Evolutionary conservation across 2,113 vertebrate genomes (phyloP), one percentile per base, ranked within the genome.

Genomic region (Microtus pennsylvanicus): DNA sequence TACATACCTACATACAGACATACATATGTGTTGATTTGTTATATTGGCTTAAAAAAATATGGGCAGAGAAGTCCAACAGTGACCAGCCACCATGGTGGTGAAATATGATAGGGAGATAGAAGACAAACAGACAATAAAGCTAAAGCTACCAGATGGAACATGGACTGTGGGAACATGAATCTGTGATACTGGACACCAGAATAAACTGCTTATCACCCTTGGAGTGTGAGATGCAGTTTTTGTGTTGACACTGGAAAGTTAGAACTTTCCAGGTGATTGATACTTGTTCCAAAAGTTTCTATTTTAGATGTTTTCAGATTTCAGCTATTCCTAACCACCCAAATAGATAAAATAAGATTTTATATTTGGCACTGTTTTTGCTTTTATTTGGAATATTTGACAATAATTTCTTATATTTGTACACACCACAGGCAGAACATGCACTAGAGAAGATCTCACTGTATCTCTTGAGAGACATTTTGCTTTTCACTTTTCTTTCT

Each of bases 391-490:
- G 88, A 94, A 42, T 16, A 45, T 10, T 74, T 94, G 72, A 14
- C 28, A 75, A 38, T 82, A 3, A 63, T 21, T 82, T 93, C 8
- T 81, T 38, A 24, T 91, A 87, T 87, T 95, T 94, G 61, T 91
- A 1, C 7, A 81, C 21, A 13, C 13, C 9, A 96, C 92, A 89
- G 21, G 4, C 14, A 28, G 2, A 78, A 16, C 4, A 90, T 80
- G 83, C 65, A 1, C 16, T 33, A 82, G 28, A 93, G 4, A 67
- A 0, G 76, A 75, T 63, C 92, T 93, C 24, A 93, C 22, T 33
- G 7, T 65, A 10, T 22, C 11, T 42, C 11, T 28, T 7, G 55
- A 92, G 13, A 45, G 1, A 74, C 14, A 80, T 4, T 67, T 13
- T 72, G 5, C 4, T 93, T 93, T 93, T 85, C 69, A 69, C 4